Percentiles rank a stretch among this genome's conserved stretches.
Conservation (phyloP, 2,797 vertebrate genomes). For the Enteromius trimaculatus region DNA sequence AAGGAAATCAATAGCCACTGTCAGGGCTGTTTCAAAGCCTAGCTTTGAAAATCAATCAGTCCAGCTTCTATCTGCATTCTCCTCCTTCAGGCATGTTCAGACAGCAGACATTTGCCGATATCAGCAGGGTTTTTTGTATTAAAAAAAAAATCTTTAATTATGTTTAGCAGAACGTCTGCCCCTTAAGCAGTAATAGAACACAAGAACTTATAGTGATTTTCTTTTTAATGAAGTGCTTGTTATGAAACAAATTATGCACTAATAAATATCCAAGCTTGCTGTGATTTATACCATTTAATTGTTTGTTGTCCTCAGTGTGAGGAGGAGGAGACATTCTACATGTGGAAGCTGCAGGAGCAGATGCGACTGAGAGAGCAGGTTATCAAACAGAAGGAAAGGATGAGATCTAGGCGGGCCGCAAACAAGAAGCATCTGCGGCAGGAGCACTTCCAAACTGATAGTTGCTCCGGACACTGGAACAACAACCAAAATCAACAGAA, state of each 20-base stretch:
- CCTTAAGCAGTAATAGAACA: conserved; percentile 9
- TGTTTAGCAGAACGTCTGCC: neutral
- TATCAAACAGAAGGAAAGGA: conserved; percentile 82
- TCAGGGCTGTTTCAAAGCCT: conserved; percentile 84
- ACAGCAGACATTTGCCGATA: conserved; percentile 34
- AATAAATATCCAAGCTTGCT: conserved; percentile 11
- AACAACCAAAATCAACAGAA: conserved; percentile 24
- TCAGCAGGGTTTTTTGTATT: conserved; percentile 18
- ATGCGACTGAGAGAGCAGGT: conserved; percentile 81
- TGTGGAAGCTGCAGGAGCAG: conserved; percentile 82
- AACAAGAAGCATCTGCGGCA: conserved; percentile 12
- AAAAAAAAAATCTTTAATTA: conserved; percentile 13
- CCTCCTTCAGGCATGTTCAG: conserved; percentile 40
- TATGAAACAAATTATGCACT: neutral
- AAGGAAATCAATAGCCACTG: conserved; percentile 86
- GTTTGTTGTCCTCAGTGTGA: conserved; percentile 13
- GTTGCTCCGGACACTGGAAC: conserved; percentile 3
- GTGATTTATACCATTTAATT: conserved; percentile 4
- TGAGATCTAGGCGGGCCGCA: conserved; percentile 55
- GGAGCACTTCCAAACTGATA: neutral
- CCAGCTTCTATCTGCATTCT: conserved; percentile 42
- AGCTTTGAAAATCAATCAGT: conserved; percentile 68
- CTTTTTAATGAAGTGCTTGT: conserved; percentile 14
- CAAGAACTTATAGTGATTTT: neutral
- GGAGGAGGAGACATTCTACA: conserved; percentile 69